Conservation (phyloP, 2,888 invertebrate genomes). For the Agrotis ipsilon region DNA sequence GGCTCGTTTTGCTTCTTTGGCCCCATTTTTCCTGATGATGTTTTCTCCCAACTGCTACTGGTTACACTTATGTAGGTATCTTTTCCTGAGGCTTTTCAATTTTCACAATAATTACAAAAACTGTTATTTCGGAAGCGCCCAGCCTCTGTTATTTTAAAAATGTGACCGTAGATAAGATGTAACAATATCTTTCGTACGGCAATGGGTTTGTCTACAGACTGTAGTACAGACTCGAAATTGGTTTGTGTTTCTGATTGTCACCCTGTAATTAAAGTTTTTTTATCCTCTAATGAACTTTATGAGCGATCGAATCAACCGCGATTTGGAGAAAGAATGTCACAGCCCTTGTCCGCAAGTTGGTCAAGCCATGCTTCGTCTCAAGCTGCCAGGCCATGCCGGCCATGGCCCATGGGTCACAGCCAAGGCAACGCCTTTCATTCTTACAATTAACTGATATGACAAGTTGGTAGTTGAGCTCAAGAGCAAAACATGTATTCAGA, state of each 20-base stretch:
- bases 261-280: neutral
- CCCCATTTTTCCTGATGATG: neutral
- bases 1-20: neutral
- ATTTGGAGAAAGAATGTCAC: no score
- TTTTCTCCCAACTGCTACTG: neutral
- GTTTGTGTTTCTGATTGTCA: neutral
- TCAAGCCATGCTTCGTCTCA: no score
- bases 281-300: neutral
- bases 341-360: no score
- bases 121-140: slow-evolving; percentile 13
- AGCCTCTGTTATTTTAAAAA: neutral
- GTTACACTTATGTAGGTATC: slow-evolving; percentile 63
- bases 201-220: neutral
- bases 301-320: no score
- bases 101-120: slow-evolving; percentile 21
- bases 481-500: no score
- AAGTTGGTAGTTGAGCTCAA: no score
- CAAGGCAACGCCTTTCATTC: no score
- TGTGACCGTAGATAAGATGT: neutral
- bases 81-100: slow-evolving; percentile 61
- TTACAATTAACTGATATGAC: no score
- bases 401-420: no score
- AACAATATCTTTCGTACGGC: neutral
- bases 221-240: neutral
- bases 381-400: no score